Base-by-base conservation (phyloP, 1,140 invertebrate genomes). In the Planococcus citri region DNA sequence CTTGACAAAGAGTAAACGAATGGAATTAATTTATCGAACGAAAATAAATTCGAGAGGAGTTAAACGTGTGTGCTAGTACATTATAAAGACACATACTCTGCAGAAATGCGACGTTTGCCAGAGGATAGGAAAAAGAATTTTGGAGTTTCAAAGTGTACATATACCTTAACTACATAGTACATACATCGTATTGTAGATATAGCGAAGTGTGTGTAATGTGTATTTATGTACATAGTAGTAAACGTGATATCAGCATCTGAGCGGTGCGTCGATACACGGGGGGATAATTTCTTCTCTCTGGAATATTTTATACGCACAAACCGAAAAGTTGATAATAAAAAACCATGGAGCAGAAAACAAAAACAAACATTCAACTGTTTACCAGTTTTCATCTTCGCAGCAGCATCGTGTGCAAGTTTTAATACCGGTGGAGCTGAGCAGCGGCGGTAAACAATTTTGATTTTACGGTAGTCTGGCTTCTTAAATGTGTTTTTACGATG, bases 381-480 rank as follows among this genome's bases (percentile, higher is more conserved):
- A 51, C 6, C 17, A 51, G 41, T 51, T 51, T 51, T 51, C n/a
- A 14, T 51, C 41, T 20, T 51, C n/a, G n/a, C n/a, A 14, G 41
- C 41, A 51, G 6, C 41, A 20, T 17, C 41, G 41, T 51, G 41
- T 51, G 17, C 41, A 17, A 37, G 6, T 6, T 37, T n/a, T 51
- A 51, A 51, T 20, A 20, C 41, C 12, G 3, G n/a, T n/a, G n/a
- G n/a, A n/a, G n/a, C n/a, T n/a, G n/a, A n/a, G n/a, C n/a, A n/a
- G n/a, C n/a, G n/a, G 41, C 12, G n/a, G 41, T 51, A 51, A 51
- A 51, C 41, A 51, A 51, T 51, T 51, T 14, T 14, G 41, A 20
- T 51, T 51, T 51, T 51, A 51, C 41, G 41, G 41, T 51, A 51
- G 41, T 51, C 41, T 51, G 41, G 41, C 41, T 51, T 51, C 41